Conservation (phyloP, 2,113 vertebrate genomes). For the Salvelinus namaycush region DNA sequence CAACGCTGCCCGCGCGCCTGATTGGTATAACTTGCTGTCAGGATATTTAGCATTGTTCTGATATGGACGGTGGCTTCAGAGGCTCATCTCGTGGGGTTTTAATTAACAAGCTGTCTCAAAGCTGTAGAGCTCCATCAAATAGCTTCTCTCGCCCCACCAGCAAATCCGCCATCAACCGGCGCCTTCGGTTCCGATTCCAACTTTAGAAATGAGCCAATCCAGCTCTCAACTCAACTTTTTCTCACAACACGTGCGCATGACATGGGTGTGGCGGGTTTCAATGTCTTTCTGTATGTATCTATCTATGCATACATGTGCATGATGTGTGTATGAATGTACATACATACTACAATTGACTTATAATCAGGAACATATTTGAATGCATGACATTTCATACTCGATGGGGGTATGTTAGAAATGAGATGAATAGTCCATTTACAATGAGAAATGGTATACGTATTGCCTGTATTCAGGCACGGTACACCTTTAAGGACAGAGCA, state of each 20-base stretch:
- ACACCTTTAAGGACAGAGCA: too few relatives aligned
- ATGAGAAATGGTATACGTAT: too few relatives aligned
- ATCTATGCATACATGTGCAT: too few relatives aligned
- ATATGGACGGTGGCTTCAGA: conserved; percentile 76
- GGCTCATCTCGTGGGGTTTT: conserved; percentile 78
- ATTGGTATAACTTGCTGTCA: conserved; percentile 80
- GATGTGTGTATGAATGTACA: too few relatives aligned
- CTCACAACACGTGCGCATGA: conserved; percentile 37
- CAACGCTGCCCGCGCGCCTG: conserved; percentile 40
- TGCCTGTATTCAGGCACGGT: too few relatives aligned
- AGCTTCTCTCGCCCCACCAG: conserved; percentile 52
- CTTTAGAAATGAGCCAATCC: conserved; percentile 55
- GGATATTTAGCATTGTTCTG: conserved; percentile 79
- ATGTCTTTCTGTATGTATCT: too few relatives aligned
- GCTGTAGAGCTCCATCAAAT: conserved; percentile 74
- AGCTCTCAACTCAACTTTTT: conserved; percentile 57
- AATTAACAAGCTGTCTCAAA: conserved; percentile 81
- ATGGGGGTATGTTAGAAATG: too few relatives aligned
- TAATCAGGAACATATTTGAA: too few relatives aligned
- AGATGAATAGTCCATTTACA: too few relatives aligned
- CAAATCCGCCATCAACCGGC: conserved; percentile 57
- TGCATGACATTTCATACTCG: too few relatives aligned
- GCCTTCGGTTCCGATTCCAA: conserved; percentile 60
- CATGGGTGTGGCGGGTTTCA: not conserved
- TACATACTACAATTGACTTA: too few relatives aligned